Evolutionary conservation across 2,113 vertebrate species (phyloP).

Genomic region (Sisor rabdophorus): DNA sequence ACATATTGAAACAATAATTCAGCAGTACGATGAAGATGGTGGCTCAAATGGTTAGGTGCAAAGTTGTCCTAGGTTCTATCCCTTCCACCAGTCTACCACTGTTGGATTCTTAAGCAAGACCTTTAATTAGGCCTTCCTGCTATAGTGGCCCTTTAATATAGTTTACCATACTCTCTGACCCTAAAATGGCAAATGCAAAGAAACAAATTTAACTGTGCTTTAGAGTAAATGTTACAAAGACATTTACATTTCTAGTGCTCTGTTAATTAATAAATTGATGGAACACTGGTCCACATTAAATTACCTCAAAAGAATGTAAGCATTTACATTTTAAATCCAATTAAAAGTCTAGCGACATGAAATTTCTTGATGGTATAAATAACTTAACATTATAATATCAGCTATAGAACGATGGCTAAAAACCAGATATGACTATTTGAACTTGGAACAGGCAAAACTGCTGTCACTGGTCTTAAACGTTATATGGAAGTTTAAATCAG

Average conservation of each 20-base stretch:
- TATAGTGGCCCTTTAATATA: no score
- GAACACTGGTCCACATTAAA: no score
- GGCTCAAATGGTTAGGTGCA: not conserved
- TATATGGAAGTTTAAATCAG: not conserved
- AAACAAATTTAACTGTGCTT: no score
- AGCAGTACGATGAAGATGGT: not conserved
- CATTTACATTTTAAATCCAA: not conserved
- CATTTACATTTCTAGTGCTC: no score
- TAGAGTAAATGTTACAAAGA: no score
- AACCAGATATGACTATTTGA: not conserved
- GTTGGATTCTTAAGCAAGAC: no score
- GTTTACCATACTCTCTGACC: no score
- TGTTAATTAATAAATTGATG: no score
- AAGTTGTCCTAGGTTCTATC: not conserved
- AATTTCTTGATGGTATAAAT: not conserved
- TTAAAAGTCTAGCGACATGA: not conserved
- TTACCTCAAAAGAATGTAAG: no score
- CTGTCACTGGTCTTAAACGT: not conserved
- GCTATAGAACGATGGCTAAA: not conserved
- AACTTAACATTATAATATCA: not conserved
- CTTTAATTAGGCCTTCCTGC: no score
- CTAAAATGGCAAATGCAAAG: no score
- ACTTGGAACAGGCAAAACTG: not conserved
- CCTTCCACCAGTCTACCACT: no score
- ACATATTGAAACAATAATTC: not conserved